Conservation (phyloP, 2,888 invertebrate species). For the Amphiduros pacificus region DNA sequence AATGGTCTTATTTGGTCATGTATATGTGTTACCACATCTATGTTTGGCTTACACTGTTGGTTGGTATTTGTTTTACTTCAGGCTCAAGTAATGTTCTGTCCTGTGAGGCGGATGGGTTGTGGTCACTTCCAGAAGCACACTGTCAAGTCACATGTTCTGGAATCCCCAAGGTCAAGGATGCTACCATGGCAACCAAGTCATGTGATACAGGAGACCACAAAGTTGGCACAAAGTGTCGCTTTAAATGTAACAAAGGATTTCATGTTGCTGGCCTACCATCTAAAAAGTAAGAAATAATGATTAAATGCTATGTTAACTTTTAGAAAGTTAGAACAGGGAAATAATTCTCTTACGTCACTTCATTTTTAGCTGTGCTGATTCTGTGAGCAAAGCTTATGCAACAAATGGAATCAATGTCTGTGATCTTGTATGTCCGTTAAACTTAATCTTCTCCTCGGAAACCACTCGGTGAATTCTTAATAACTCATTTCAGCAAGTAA, state of each 20-base stretch:
- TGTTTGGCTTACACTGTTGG: neutral
- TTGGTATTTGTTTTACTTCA: conserved; percentile 23
- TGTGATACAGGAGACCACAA: conserved; percentile 33
- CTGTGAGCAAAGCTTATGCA: too few species aligned
- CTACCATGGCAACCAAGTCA: conserved; percentile 32
- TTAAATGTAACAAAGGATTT: conserved; percentile 42
- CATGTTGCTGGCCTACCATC: conserved; percentile 28
- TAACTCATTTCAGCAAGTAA: too few species aligned
- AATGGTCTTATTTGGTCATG: too few species aligned
- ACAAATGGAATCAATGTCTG: too few species aligned
- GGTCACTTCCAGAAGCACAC: conserved; percentile 38
- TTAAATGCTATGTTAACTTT: too few species aligned
- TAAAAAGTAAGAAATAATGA: neutral
- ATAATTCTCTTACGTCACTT: too few species aligned
- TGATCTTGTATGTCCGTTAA: too few species aligned
- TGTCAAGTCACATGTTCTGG: conserved; percentile 39
- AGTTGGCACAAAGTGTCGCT: conserved; percentile 40
- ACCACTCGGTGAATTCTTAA: too few species aligned
- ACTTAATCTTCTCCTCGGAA: too few species aligned
- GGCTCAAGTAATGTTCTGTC: conserved; percentile 36
- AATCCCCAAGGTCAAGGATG: conserved; percentile 31
- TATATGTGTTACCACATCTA: too few species aligned
- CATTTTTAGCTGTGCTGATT: too few species aligned
- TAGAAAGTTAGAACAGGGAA: too few species aligned
- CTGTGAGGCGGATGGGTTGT: conserved; percentile 42